These are phyloP conservation scores for Sebastes paucispinis DNA, from an alignment of 2,797 vertebrate genomes.

Conservation along the genomic window DNA sequence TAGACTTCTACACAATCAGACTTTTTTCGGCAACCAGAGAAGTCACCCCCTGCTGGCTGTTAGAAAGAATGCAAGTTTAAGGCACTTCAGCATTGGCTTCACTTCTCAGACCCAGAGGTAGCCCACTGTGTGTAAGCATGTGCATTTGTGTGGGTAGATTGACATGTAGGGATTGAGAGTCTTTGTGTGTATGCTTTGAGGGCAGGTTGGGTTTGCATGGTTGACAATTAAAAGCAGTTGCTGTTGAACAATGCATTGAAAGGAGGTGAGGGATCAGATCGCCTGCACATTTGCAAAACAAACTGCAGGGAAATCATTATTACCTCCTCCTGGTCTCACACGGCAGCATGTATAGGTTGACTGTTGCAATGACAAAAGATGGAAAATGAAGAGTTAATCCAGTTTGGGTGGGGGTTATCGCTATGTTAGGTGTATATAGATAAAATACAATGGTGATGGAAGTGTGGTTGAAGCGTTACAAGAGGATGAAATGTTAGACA, in stretches of 20 bases:
- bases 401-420: neutral
- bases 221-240: conserved; percentile 28
- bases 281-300: conserved; percentile 59
- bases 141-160: neutral
- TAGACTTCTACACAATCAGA: too few species aligned
- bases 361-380: neutral
- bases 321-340: neutral
- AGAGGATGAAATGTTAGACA: neutral
- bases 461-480: neutral
- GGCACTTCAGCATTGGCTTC: too few species aligned
- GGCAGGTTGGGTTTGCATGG: conserved; percentile 9
- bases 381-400: neutral
- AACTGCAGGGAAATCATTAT: conserved; percentile 53
- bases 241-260: conserved; percentile 32
- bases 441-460: neutral
- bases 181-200: neutral
- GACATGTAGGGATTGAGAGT: neutral
- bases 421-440: neutral
- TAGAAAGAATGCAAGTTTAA: too few species aligned
- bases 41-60: too few species aligned
- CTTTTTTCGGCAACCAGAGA: too few species aligned
- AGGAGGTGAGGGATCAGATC: conserved; percentile 5
- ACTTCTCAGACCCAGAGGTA: too few species aligned
- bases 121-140: neutral
- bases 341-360: neutral